Evolutionary conservation across 2,888 invertebrate genomes (phyloP).

Genomic region (Leucozona laternaria): DNA sequence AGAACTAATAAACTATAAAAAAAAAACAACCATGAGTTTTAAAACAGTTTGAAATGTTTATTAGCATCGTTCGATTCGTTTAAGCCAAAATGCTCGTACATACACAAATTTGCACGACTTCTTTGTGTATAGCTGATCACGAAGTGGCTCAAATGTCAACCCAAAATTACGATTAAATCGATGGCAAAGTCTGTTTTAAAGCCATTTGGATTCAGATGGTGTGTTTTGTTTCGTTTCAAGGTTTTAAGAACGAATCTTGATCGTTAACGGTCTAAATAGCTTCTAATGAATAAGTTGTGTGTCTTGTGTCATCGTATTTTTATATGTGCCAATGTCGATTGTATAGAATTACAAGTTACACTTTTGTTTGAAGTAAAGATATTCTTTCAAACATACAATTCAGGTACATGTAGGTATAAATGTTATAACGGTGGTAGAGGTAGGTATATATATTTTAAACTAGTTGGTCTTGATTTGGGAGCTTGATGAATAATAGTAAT

Average conservation of each 20-base stretch:
- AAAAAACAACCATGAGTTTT: constrained; percentile 3
- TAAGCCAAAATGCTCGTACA: constrained; percentile 32
- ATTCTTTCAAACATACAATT: not conserved
- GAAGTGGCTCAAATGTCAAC: constrained; percentile 47
- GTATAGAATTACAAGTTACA: constrained; percentile 49
- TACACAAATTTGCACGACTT: constrained; percentile 56
- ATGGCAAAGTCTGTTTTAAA: constrained; percentile 6
- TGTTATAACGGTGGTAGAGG: not conserved
- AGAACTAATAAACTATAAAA: not conserved
- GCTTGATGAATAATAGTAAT: constrained; percentile 55
- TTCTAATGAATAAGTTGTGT: constrained; percentile 33
- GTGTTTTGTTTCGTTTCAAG: not conserved
- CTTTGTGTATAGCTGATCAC: constrained; percentile 44
- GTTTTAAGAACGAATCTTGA: constrained; percentile 30
- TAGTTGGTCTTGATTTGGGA: constrained; percentile 50
- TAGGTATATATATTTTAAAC: constrained; percentile 12
- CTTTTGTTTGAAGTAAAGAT: constrained; percentile 10
- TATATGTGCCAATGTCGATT: constrained; percentile 60
- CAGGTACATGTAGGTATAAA: not conserved
- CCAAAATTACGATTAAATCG: constrained; percentile 10
- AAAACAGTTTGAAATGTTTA: constrained; percentile 41
- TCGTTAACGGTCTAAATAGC: constrained; percentile 69
- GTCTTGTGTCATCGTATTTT: constrained; percentile 25
- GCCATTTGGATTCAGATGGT: constrained; percentile 6
- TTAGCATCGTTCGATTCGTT: constrained; percentile 54